A percentile compares a stretch with the other conserved stretches of the same genome.
These are phyloP conservation scores for Cataglyphis albicans DNA, from an alignment of 2,888 invertebrate species.

Conservation along the genomic window DNA sequence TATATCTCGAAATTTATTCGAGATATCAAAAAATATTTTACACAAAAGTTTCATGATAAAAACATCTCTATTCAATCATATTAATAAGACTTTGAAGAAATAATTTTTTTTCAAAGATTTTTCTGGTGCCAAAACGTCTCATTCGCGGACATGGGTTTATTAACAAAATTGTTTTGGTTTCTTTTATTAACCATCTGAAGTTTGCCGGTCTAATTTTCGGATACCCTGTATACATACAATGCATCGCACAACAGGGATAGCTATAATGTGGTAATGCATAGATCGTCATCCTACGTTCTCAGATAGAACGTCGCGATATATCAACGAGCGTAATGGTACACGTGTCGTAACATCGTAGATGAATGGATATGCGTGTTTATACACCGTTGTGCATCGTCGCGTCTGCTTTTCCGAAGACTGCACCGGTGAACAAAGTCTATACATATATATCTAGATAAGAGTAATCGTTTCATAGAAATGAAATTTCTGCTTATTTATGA, in stretches of 20 bases:
- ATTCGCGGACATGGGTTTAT: no score
- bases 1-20: no score
- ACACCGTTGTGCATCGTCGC: conserved; percentile 27
- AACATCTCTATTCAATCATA: no score
- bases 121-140: no score
- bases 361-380: conserved; percentile 43
- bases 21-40: no score
- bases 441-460: conserved; percentile 5
- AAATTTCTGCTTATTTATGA: conserved; percentile 45
- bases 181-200: no score
- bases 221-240: neutral
- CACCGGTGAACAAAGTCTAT: conserved; percentile 18
- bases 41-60: no score
- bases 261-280: neutral
- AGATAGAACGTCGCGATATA: conserved; percentile 23
- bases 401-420: conserved; percentile 20
- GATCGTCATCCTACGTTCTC: conserved; percentile 6
- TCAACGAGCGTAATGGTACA: conserved; percentile 41
- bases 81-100: no score
- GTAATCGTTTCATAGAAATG: conserved; percentile 14
- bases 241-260: neutral
- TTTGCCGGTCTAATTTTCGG: no score
- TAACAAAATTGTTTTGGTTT: no score
- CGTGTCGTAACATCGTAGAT: conserved; percentile 20
- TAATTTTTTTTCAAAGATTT: no score